Evolutionary conservation across 2,113 vertebrate genomes (phyloP).

Genomic region (Campylorhamphus procurvoides): DNA sequence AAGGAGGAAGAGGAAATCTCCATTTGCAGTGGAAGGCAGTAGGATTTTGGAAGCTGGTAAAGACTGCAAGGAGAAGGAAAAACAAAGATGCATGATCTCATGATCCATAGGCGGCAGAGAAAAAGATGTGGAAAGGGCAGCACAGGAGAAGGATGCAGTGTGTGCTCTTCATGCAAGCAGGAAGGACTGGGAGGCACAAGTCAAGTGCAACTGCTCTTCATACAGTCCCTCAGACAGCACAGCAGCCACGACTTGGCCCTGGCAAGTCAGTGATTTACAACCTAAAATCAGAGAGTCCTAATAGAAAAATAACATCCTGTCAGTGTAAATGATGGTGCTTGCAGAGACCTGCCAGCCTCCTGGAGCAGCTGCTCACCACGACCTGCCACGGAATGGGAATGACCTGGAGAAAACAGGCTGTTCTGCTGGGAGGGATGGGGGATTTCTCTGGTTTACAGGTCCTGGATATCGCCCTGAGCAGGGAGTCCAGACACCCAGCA

Average conservation of each 20-base stretch:
- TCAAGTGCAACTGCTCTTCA: background rate
- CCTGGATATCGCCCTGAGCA: background rate
- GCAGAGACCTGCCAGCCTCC: background rate
- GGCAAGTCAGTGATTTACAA: slow-evolving; percentile 7
- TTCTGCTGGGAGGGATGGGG: background rate
- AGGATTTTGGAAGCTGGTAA: background rate
- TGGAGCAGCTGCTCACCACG: background rate
- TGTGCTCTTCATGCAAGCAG: background rate
- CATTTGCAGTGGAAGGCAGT: background rate
- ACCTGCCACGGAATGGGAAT: background rate
- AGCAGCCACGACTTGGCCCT: background rate
- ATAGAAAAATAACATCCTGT: background rate
- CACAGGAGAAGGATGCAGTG: background rate
- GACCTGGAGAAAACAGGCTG: background rate
- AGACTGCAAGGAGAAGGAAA: background rate
- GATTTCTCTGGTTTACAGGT: background rate
- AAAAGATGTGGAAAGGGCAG: background rate
- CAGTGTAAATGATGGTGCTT: background rate
- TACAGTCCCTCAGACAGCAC: background rate
- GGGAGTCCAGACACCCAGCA: background rate
- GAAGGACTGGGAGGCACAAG: background rate
- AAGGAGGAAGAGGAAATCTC: background rate
- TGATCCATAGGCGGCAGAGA: background rate
- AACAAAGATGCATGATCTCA: background rate
- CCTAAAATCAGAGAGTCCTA: background rate